Percentiles rank a stretch among this genome's conserved stretches.
Evolutionary conservation across 2,888 invertebrate genomes (phyloP).

Genomic region (Drosophila mettleri): DNA sequence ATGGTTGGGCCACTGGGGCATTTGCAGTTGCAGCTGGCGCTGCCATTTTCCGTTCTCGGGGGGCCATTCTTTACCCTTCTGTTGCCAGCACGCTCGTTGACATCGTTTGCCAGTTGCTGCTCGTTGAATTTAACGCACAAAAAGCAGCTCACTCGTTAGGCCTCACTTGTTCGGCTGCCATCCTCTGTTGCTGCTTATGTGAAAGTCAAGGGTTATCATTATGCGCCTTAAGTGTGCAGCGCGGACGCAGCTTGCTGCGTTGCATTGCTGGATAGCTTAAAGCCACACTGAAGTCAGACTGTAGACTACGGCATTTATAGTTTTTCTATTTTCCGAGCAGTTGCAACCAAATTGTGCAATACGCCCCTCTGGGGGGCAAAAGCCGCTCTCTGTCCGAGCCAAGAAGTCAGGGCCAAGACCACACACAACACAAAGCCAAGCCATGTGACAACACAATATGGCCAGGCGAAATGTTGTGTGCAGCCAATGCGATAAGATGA

Average conservation of each 20-base stretch:
- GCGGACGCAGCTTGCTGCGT: slow-evolving; percentile 31
- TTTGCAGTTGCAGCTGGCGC: slow-evolving; percentile 12
- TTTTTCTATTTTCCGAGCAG: slow-evolving; percentile 70
- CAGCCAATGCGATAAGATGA: slow-evolving; percentile 71
- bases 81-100: slow-evolving; percentile 71
- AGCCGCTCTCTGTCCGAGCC: slow-evolving; percentile 48
- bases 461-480: slow-evolving; percentile 53
- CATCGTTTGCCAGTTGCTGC: slow-evolving; percentile 74
- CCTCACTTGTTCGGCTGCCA: slow-evolving; percentile 63
- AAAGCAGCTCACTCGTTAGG: slow-evolving; percentile 74
- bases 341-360: slow-evolving; percentile 68
- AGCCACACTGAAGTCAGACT: slow-evolving; percentile 25
- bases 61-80: slow-evolving; percentile 25
- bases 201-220: slow-evolving; percentile 79
- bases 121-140: slow-evolving; percentile 71
- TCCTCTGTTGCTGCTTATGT: slow-evolving; percentile 41
- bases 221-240: slow-evolving; percentile 57
- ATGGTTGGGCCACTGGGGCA: slow-evolving; percentile 56
- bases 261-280: slow-evolving; percentile 38
- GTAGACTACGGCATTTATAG: slow-evolving; percentile 32
- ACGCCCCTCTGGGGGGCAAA: slow-evolving; percentile 39
- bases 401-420: slow-evolving; percentile 48
- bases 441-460: slow-evolving; percentile 65
- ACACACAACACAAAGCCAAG: slow-evolving; percentile 50
- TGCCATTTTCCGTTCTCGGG: slow-evolving; percentile 12